Evolutionary conservation across 1,140 invertebrate genomes (phyloP), one percentile per base, ranked within the genome.

Genomic region (Caenorhabditis briggsae): DNA sequence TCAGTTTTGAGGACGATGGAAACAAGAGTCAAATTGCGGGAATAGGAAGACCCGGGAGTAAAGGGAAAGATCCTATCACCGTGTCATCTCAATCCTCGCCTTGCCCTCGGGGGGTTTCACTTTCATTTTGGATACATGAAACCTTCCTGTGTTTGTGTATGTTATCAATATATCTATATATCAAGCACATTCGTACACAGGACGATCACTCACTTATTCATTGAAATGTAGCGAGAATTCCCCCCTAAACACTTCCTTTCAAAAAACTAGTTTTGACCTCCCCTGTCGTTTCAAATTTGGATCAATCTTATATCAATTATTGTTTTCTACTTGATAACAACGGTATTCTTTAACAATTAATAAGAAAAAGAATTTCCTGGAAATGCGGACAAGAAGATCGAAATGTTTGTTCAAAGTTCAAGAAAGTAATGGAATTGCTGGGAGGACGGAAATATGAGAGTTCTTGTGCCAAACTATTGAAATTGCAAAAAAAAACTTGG

Each of bases 221-320:
- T 50, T 50, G 70, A 78, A 78, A 78, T 50, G 70, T 78, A 70
- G 70, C 70, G 70, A 78, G 70, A 78, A 78, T 78, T 12, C 64
- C 2, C 18, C 23, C 14, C 33, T 33, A 33, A 33, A 33, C 33
- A 33, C 33, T 33, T 33, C 33, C 33, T 2, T 33, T 33, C n/a
- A 61, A 61, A 78, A 53, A 78, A 78, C 70, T 78, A 78, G 70
- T 78, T 78, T 46, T 23, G 9, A 1, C 59, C 59, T 20, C 18
- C 25, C n/a, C 1, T 78, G 70, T 78, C 70, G 70, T 78, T 78
- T 78, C 70, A 78, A 78, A 78, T 78, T 78, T 46, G 70, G 70
- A 78, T 78, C 70, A 78, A 78, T 78, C 70, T 78, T 46, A 78
- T 78, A 78, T 78, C 70, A 78, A 78, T 78, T 78, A 78, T 78